Conservation (phyloP, 2,888 invertebrate species). For the Erebia ligea region DNA sequence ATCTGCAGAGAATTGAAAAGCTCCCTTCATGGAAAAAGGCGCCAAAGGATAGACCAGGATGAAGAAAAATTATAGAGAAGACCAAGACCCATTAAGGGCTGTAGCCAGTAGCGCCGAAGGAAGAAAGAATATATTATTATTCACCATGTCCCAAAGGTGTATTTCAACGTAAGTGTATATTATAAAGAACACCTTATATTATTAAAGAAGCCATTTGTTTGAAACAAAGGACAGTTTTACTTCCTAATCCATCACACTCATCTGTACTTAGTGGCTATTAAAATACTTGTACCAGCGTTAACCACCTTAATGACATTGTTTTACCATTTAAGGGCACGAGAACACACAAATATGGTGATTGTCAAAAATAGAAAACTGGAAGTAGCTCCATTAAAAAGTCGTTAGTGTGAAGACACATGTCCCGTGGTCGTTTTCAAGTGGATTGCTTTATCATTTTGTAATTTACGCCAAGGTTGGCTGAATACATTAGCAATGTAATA, state of each 20-base stretch:
- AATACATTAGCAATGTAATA: background rate
- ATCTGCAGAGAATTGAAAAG: too few relatives aligned
- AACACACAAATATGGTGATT: constrained; percentile 13
- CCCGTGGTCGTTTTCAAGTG: constrained; percentile 23
- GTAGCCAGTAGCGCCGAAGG: too few relatives aligned
- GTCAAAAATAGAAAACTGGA: constrained; percentile 29
- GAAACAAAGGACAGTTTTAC: background rate
- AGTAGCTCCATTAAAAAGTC: constrained; percentile 34
- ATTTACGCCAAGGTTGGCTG: constrained; percentile 8
- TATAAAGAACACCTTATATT: background rate
- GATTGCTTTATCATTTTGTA: constrained; percentile 23
- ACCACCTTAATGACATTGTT: constrained; percentile 28
- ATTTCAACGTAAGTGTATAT: background rate
- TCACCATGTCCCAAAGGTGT: too few relatives aligned
- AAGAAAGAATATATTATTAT: too few relatives aligned
- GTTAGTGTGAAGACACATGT: constrained; percentile 35
- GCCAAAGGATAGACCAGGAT: too few relatives aligned
- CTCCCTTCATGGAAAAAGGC: too few relatives aligned
- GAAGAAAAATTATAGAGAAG: too few relatives aligned
- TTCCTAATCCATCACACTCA: constrained; percentile 10
- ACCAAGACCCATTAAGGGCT: too few relatives aligned
- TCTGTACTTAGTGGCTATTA: background rate
- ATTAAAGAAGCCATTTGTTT: background rate
- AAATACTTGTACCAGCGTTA: constrained; percentile 21
- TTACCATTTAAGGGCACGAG: constrained; percentile 22